A percentile compares a stretch with the other conserved stretches of the same genome.
Conservation (phyloP, 2,113 vertebrate species). For the Neodon shergylaensis region DNA sequence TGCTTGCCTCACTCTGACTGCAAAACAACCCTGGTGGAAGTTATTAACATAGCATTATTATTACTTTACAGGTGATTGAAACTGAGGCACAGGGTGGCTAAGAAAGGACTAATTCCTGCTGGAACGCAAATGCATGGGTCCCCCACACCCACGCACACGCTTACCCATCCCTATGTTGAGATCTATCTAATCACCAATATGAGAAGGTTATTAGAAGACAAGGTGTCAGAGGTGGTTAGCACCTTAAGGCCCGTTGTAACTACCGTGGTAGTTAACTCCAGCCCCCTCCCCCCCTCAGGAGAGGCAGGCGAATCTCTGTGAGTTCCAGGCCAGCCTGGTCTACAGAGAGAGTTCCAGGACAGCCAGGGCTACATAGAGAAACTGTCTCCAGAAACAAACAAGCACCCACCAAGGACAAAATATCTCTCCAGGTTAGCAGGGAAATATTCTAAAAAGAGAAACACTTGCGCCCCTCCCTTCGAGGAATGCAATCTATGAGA, state of each 20-base stretch:
- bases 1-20: neutral
- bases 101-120: neutral
- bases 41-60: neutral
- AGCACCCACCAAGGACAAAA: neutral
- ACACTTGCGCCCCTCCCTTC: neutral
- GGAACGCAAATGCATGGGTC: neutral
- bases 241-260: neutral
- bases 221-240: neutral
- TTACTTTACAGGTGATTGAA: neutral
- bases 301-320: neutral
- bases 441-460: neutral
- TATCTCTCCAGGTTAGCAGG: neutral
- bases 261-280: neutral
- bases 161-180: neutral
- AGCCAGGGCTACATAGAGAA: neutral
- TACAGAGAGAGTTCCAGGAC: neutral
- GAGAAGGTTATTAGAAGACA: neutral
- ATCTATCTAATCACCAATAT: neutral
- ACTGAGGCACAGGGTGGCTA: neutral
- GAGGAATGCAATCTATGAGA: neutral
- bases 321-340: neutral
- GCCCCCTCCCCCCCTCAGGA: accelerated
- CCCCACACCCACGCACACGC: accelerated
- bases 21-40: neutral
- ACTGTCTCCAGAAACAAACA: neutral